A percentile compares a stretch with the other conserved stretches of the same genome.
Evolutionary conservation across 1,140 invertebrate genomes (phyloP).

Genomic region (Cardiocondyla obscurior): DNA sequence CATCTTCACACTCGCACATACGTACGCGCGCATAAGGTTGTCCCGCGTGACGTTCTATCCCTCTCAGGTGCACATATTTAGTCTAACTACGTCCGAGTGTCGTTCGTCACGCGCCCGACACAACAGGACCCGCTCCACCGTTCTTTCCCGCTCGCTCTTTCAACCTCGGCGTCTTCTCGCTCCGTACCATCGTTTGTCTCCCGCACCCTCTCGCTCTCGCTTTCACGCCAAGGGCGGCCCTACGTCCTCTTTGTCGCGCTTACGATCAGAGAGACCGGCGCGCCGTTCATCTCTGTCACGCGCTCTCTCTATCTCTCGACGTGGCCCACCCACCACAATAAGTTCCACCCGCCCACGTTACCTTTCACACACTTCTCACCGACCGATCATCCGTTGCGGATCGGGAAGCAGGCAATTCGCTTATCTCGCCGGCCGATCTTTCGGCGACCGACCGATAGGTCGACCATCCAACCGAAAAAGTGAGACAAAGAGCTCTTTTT

Average conservation of each 20-base stretch:
- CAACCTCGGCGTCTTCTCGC: background rate
- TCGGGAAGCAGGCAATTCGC: slow-evolving; percentile 77
- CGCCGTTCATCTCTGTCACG: slow-evolving; percentile 62
- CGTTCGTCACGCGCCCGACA: slow-evolving; percentile 32
- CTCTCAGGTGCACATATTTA: slow-evolving; percentile 2
- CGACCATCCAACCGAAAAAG: slow-evolving; percentile 14
- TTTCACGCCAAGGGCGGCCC: background rate
- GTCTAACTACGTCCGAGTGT: slow-evolving; percentile 13
- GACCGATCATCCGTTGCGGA: slow-evolving; percentile 78
- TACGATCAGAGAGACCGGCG: slow-evolving; percentile 4
- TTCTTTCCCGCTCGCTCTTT: slow-evolving; percentile 8
- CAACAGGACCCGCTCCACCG: background rate
- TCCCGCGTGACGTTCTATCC: slow-evolving; percentile 35
- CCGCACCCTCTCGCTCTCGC: background rate
- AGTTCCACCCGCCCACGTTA: slow-evolving; percentile 79
- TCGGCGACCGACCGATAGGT: slow-evolving; percentile 20
- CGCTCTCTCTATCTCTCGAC: slow-evolving; percentile 55
- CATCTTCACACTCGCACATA: background rate
- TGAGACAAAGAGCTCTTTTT: background rate
- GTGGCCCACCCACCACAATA: slow-evolving; percentile 79
- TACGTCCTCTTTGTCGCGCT: background rate
- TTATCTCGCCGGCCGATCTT: slow-evolving; percentile 68
- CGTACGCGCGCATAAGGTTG: background rate
- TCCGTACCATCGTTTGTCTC: background rate
- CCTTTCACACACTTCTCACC: slow-evolving; percentile 76